Percentiles rank a stretch among this genome's conserved stretches.
These are phyloP conservation scores for Sebastiscus tertius DNA, from an alignment of 2,797 vertebrate genomes.

Conservation along the genomic window DNA sequence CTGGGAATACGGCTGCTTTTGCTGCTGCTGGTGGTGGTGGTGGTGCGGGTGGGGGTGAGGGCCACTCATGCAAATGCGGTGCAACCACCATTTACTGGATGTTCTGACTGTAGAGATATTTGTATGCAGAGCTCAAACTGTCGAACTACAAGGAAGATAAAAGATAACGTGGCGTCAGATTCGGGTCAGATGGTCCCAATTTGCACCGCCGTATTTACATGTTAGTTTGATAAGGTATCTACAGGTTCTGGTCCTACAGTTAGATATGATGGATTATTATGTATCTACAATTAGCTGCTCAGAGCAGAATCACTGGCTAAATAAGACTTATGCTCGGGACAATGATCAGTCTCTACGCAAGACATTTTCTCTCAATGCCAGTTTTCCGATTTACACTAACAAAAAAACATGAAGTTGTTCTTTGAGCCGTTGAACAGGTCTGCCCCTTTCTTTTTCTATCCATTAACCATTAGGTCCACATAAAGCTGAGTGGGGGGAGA, in stretches of 20 bases:
- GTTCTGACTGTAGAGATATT: conserved; percentile 44
- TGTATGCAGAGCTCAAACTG: conserved; percentile 48
- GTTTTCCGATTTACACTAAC: neutral
- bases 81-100: conserved; percentile 65
- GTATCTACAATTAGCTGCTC: neutral
- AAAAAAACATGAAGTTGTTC: neutral
- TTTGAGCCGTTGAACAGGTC: neutral
- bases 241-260: neutral
- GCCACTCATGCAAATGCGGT: conserved; percentile 75
- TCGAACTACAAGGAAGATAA: conserved; percentile 30
- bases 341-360: neutral
- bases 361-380: conserved; percentile 3
- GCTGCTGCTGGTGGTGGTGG: conserved; percentile 45
- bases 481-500: neutral
- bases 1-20: conserved; percentile 75
- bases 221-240: neutral
- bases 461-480: conserved; percentile 39
- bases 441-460: conserved; percentile 23
- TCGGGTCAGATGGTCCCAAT: neutral
- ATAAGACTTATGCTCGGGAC: neutral
- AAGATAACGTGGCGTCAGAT: conserved; percentile 12
- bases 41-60: conserved; percentile 61
- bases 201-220: neutral
- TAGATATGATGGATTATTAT: neutral
- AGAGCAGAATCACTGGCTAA: neutral